Evolutionary conservation across 2,888 invertebrate species (phyloP).

Genomic region (Drosophila kanekoi): DNA sequence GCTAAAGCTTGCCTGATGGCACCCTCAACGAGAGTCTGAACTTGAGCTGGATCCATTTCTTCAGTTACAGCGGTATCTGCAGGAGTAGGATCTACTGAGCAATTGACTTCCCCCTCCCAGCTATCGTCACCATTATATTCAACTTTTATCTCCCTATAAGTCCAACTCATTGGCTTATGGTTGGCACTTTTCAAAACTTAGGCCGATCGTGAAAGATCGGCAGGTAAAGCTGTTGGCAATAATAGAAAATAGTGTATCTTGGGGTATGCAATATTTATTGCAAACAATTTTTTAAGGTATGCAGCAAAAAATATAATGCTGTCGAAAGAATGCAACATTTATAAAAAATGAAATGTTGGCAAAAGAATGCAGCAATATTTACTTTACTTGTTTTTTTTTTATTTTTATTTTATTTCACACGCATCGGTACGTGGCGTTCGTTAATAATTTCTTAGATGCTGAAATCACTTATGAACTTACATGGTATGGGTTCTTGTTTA

Average conservation of each 20-base stretch:
- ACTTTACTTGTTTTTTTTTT: background rate
- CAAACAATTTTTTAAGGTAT: slow-evolving; percentile 3
- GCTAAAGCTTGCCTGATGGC: slow-evolving; percentile 14
- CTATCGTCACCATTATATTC: slow-evolving; percentile 1
- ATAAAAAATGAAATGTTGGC: slow-evolving; percentile 1
- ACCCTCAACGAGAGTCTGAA: slow-evolving; percentile 7
- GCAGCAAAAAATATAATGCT: slow-evolving; percentile 4
- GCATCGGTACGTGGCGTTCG: slow-evolving; percentile 3
- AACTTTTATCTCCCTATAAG: slow-evolving; percentile 7
- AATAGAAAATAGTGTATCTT: slow-evolving; percentile 4
- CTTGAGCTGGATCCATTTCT: slow-evolving; percentile 10
- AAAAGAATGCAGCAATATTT: background rate
- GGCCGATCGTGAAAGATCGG: slow-evolving; percentile 7
- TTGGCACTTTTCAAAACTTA: slow-evolving; percentile 9
- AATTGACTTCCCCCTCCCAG: slow-evolving; percentile 3
- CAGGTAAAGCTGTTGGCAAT: slow-evolving; percentile 10
- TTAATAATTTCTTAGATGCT: background rate
- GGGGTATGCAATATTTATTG: slow-evolving; percentile 4
- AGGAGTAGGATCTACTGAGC: slow-evolving; percentile 10
- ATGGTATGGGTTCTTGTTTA: slow-evolving; percentile 1
- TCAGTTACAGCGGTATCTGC: slow-evolving; percentile 9
- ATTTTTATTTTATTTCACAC: background rate
- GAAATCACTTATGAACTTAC: slow-evolving; percentile 9
- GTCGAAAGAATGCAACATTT: slow-evolving; percentile 1
- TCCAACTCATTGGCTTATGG: slow-evolving; percentile 11